Base-by-base conservation (phyloP, 2,888 invertebrate species). In the Catotricha subobsoleta region DNA sequence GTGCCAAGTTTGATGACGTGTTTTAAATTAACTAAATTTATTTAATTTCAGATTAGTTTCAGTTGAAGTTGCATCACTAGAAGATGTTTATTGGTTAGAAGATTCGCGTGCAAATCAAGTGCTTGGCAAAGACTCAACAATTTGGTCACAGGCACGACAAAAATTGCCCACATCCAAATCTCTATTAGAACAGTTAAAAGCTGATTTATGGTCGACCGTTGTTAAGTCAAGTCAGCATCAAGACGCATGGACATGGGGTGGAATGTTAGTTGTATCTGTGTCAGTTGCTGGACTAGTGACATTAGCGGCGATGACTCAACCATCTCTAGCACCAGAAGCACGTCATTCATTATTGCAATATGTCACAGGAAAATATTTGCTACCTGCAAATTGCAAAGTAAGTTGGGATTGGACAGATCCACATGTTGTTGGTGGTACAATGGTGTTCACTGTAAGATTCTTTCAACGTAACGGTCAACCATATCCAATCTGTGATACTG, bases 401-500 rank as follows among this genome's bases (percentile, higher is more conserved):
- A 61, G 59, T 50, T 92, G 91, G 71, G 84, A 87, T 52, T 92
- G 91, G 91, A 72, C 76, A 45, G 90, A 90, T 62, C 90, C 90
- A 15, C 79, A 83, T 53, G 67, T 75, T 12, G 92, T 92, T 19
- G 92, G 91, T 33, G 84, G 80, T 60, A 88, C 88, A 25, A 83
- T 90, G 72, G 83, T 84, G 57, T 91, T 92, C 65, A 80, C 78
- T 43, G 82, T 91, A 50, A 69, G 81, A 68, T 90, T 90, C 67
- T 88, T 74, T 67, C 88, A 90, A 65, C 76, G 88, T 48, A 91
- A 91, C 62, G 88, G 91, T 19, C 84, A 87, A 59, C 86, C 91
- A 48, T 92, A 91, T 69, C 90, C 90, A 49, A 81, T 92, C 58
- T 88, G 88, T 65, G 87, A 88, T 68, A 83, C 83, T 46, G 92